Evolutionary conservation across 2,797 vertebrate species (phyloP), one percentile per base, ranked within the genome.

Genomic region (Muscicapa striata): DNA sequence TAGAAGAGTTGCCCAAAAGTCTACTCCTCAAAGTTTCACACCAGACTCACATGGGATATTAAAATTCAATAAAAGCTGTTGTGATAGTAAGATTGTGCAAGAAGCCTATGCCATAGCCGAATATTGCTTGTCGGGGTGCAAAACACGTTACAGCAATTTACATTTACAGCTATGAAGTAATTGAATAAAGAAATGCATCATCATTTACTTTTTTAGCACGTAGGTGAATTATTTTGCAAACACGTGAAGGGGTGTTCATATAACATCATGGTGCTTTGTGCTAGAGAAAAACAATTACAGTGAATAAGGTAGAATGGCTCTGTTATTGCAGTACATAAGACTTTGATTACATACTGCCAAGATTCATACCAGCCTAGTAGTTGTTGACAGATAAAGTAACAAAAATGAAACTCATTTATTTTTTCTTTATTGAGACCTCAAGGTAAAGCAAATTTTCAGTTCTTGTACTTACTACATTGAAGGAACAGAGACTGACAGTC

Each of bases 301-400:
- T 86, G 96, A 98, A 96, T 96, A 96, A 97, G 91, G 96, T 96
- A 95, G 97, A 98, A 97, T 96, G 92, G 96, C 96, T 96, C 86
- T 97, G 97, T 97, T 97, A 97, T 97, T 97, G 96, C 94, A 96
- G 96, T 97, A 97, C 97, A 96, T 97, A 97, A 98, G 97, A 97
- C 96, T 98, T 98, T 97, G 98, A 97, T 98, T 98, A 97, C 96
- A 97, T 95, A 94, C 96, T 97, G 96, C 97, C 96, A 97, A 96
- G 97, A 97, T 97, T 98, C 98, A 97, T 97, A 97, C 97, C 96
- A 97, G 94, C 95, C 95, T 97, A 96, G 97, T 96, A 97, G 97
- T 97, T 98, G 98, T 98, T 98, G 97, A 98, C 96, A 97, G 97
- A 98, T 98, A 98, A 98, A 98, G 97, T 97, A 97, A 98, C 97